Evolutionary conservation across 2,797 vertebrate species (phyloP).

Genomic region (Pseudochaenichthys georgianus): DNA sequence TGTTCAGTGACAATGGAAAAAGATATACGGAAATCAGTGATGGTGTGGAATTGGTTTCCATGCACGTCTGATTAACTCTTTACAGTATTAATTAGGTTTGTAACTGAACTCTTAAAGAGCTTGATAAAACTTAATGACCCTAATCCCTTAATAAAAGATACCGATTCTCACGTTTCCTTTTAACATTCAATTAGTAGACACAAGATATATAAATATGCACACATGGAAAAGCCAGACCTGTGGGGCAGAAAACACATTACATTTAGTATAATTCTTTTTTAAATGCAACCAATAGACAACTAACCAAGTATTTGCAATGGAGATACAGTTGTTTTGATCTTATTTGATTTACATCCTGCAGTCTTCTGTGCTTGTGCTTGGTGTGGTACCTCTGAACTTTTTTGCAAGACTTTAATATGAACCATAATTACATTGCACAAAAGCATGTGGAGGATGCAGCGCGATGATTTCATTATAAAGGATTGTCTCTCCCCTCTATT

Average conservation of each 20-base stretch:
- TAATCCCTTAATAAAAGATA: constrained; percentile 52
- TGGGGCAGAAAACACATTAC: neutral
- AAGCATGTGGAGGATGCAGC: neutral
- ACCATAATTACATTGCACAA: neutral
- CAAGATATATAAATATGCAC: neutral
- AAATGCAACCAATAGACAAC: too few relatives aligned
- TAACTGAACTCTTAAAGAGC: constrained; percentile 54
- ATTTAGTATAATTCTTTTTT: neutral
- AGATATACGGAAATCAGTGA: constrained; percentile 40
- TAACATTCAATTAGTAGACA: constrained; percentile 31
- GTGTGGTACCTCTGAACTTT: too few relatives aligned
- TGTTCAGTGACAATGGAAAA: constrained; percentile 37
- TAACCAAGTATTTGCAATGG: too few relatives aligned
- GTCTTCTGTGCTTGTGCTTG: too few relatives aligned
- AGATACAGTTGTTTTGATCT: too few relatives aligned
- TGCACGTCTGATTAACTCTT: constrained; percentile 41
- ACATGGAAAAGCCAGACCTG: neutral
- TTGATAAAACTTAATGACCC: constrained; percentile 57
- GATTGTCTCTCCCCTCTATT: neutral
- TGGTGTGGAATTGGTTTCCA: constrained; percentile 48
- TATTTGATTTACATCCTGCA: too few relatives aligned
- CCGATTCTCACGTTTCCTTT: constrained; percentile 51
- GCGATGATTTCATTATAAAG: neutral
- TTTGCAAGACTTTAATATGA: neutral
- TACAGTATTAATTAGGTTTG: constrained; percentile 63